phyloP scores from a whole-genome alignment of 2,888 invertebrate genomes.

The Harmothoe impar region DNA sequence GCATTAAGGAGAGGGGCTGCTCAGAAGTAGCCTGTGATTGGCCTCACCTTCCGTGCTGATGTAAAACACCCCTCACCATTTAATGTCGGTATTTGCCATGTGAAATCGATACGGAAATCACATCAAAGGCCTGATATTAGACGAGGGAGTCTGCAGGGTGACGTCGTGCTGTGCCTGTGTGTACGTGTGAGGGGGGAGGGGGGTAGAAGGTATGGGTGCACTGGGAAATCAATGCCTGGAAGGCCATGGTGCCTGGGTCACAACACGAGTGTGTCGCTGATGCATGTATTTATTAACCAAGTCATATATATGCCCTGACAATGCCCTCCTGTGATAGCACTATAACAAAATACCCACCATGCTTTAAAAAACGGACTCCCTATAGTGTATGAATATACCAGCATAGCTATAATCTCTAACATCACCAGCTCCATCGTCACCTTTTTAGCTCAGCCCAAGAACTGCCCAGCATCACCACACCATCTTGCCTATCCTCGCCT shows the following conservation, averaged over 20 bases:
- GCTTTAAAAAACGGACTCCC: no score
- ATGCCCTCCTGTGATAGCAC: no score
- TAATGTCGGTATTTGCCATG: slow-evolving; percentile 26
- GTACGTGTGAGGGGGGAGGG: neutral
- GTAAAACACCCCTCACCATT: neutral
- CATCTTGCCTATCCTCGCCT: slow-evolving; percentile 9
- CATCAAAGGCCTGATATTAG: slow-evolving; percentile 33
- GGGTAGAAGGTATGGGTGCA: neutral
- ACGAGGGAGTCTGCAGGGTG: neutral
- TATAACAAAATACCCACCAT: no score
- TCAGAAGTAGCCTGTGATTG: slow-evolving; percentile 10
- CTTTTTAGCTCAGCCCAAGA: neutral
- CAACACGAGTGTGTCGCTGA: neutral
- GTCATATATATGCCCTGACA: no score
- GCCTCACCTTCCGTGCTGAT: neutral
- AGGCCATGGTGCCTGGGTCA: neutral
- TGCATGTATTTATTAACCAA: no score
- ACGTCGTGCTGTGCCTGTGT: neutral
- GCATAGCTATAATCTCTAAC: neutral
- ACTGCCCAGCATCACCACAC: neutral
- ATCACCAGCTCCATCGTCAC: neutral
- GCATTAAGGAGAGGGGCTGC: neutral
- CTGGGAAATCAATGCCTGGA: slow-evolving; percentile 10
- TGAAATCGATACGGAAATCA: slow-evolving; percentile 1
- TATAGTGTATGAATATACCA: no score